Conservation (phyloP, 1,140 invertebrate species). For the Ips nitidus region DNA sequence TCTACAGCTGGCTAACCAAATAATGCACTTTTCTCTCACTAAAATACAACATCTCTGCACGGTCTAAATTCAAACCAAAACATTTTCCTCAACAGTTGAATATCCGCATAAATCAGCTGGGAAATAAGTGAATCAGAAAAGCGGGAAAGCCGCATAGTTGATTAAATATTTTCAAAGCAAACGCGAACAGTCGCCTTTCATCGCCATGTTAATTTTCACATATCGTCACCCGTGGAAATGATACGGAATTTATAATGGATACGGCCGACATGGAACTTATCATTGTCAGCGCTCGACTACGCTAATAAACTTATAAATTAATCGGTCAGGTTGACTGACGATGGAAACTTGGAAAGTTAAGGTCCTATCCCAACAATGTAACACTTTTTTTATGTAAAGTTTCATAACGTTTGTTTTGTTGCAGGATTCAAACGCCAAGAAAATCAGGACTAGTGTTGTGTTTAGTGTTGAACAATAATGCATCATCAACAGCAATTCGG, state of each 20-base stretch:
- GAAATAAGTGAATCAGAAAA: no score
- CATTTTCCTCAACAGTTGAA: slow-evolving; percentile 7
- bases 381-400: neutral
- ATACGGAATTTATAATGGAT: slow-evolving; percentile 24
- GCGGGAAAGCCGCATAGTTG: slow-evolving; percentile 1
- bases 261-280: neutral
- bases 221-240: slow-evolving; percentile 15
- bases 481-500: slow-evolving; percentile 36
- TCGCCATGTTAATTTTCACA: slow-evolving; percentile 28
- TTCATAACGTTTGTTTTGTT: slow-evolving; percentile 9
- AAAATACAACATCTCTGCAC: neutral
- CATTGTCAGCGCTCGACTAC: no score
- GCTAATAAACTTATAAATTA: no score
- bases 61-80: slow-evolving; percentile 1
- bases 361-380: neutral
- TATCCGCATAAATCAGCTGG: slow-evolving; percentile 13
- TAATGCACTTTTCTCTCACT: no score
- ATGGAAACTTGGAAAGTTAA: no score
- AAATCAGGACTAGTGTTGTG: neutral
- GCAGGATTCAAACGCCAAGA: neutral
- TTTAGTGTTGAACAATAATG: slow-evolving; percentile 15
- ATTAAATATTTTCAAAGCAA: slow-evolving; percentile 25
- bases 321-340: no score
- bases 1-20: no score
- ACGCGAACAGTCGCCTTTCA: slow-evolving; percentile 17